Evolutionary conservation across 2,113 vertebrate species (phyloP).

Genomic region (Zapus hudsonius): DNA sequence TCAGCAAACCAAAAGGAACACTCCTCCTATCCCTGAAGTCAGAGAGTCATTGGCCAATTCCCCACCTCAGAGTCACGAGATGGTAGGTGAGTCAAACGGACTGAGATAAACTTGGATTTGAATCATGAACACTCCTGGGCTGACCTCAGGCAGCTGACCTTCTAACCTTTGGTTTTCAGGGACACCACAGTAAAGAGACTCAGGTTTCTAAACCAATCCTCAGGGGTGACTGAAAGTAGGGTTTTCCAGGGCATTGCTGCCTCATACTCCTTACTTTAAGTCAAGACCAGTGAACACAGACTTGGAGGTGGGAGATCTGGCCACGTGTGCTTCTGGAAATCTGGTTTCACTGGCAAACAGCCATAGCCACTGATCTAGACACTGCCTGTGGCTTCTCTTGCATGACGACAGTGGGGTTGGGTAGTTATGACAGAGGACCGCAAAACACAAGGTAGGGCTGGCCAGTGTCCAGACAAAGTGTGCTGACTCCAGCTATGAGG

Average conservation of each 20-base stretch:
- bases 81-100: fast-evolving
- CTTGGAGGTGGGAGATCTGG: not conserved
- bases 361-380: not conserved
- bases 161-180: not conserved
- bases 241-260: not conserved
- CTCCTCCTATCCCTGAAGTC: not conserved
- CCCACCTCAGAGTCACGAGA: not conserved
- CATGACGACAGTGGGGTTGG: not conserved
- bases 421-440: not conserved
- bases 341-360: not conserved
- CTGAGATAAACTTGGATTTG: not conserved
- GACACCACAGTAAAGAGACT: not conserved
- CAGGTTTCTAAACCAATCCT: not conserved
- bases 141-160: not conserved
- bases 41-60: not conserved
- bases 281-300: not conserved
- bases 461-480: not conserved
- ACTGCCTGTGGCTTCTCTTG: not conserved
- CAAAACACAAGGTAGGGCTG: not conserved
- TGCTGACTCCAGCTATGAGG: not conserved
- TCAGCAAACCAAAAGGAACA: not conserved
- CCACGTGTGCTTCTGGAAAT: not conserved
- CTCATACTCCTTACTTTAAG: not conserved
- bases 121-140: not conserved
- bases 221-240: not conserved